Conservation (phyloP, 2,113 vertebrate species). For the Trochalopteron elliotii region DNA sequence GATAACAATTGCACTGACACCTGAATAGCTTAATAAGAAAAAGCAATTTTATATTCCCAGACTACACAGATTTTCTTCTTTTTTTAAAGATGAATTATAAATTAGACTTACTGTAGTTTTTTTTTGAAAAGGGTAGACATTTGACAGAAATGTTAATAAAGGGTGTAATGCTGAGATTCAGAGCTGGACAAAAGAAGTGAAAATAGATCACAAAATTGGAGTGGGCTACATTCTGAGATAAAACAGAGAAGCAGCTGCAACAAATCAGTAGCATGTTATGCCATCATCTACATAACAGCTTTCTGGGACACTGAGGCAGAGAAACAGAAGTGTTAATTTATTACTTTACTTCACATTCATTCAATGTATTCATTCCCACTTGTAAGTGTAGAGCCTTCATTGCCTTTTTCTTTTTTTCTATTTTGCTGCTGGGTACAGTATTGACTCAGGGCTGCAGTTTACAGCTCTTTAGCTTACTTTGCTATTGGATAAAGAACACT, state of each 20-base stretch:
- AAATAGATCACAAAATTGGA: background rate
- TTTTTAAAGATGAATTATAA: background rate
- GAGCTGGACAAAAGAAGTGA: background rate
- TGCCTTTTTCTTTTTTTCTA: background rate
- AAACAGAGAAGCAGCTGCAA: constrained; percentile 21
- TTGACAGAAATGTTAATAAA: background rate
- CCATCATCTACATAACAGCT: background rate
- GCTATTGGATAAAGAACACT: background rate
- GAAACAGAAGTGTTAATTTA: constrained; percentile 31
- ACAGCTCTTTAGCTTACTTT: background rate
- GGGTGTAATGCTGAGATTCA: background rate
- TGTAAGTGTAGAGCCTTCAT: background rate
- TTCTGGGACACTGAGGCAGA: constrained; percentile 39
- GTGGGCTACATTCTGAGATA: background rate
- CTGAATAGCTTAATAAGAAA: constrained; percentile 10
- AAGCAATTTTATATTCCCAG: background rate
- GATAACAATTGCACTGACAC: background rate
- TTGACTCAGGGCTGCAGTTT: background rate
- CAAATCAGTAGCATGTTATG: background rate
- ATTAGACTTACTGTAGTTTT: constrained; percentile 4
- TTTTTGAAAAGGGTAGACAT: background rate
- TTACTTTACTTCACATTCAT: constrained; percentile 14
- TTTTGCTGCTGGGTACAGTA: background rate
- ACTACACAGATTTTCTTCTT: background rate
- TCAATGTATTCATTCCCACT: background rate